Percentiles rank a stretch among this genome's conserved stretches.
These are phyloP conservation scores for Acipenser oxyrinchus DNA, from an alignment of 2,797 vertebrate species.

Conservation along the genomic window DNA sequence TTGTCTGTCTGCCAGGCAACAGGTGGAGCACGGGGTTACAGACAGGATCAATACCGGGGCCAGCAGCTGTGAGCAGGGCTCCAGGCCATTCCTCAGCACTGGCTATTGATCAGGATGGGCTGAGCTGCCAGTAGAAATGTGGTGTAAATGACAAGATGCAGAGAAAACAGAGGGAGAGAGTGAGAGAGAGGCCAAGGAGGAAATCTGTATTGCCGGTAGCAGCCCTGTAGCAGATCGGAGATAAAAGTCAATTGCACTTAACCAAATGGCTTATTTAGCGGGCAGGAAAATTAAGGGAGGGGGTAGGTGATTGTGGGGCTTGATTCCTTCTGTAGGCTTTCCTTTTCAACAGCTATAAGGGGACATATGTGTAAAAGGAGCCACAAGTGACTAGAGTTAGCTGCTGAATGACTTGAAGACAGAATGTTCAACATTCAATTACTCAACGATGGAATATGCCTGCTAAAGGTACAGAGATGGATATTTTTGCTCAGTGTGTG, in stretches of 20 bases:
- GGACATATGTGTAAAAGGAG: too few species aligned
- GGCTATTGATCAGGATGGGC: conserved; percentile 83
- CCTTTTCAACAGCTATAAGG: too few species aligned
- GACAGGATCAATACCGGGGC: conserved; percentile 81
- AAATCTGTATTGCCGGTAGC: conserved; percentile 79
- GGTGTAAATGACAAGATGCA: conserved; percentile 72
- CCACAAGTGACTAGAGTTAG: too few species aligned
- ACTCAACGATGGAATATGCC: too few species aligned
- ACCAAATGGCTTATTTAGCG: conserved; percentile 88
- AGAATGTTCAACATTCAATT: too few species aligned
- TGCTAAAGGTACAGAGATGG: too few species aligned
- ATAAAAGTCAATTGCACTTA: conserved; percentile 98
- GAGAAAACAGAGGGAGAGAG: conserved; percentile 47
- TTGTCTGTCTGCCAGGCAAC: conserved; percentile 44
- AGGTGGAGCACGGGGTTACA: conserved; percentile 65
- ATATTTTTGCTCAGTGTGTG: too few species aligned
- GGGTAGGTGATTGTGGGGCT: conserved; percentile 42
- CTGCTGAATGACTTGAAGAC: too few species aligned
- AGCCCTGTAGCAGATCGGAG: conserved; percentile 68
- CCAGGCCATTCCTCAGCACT: conserved; percentile 73
- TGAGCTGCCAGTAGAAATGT: conserved; percentile 86
- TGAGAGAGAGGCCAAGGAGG: conserved; percentile 48
- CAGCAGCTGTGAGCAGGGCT: conserved; percentile 64
- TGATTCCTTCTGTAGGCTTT: conserved; percentile 29
- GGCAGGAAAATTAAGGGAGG: conserved; percentile 71